Base-by-base conservation (phyloP, 2,797 vertebrate genomes). In the Pseudochaenichthys georgianus region DNA sequence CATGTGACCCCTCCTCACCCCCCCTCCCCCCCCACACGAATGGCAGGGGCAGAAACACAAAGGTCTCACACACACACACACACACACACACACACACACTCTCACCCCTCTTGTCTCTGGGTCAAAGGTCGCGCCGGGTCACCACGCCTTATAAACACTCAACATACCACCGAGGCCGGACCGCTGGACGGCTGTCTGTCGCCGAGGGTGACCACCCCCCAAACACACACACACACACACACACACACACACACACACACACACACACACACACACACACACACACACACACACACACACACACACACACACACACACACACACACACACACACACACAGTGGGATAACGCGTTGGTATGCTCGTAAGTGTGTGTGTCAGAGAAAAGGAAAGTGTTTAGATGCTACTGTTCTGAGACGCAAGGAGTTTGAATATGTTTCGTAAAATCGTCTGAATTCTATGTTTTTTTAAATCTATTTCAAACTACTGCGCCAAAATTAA, bases 81-180 rank as follows among this genome's bases (percentile, higher is more conserved):
- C 23, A 23, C 23, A 23, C 54, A 28, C 28, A 28, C 28, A 28
- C 28, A 28, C 28, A 28, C 28, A 28, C 53, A 46, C 72, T 10
- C 75, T 70, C 66, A 54, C 70, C 47, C 74, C 4, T 46, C 75
- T 84, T 88, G 83, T 80, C 65, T 48, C 13, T 0, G 77, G 92
- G 92, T 91, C 89, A 90, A 64, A 81, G 90, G 88, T 92, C 86
- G 89, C 62, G 55, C 57, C 23, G 83, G 92, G 93, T 93, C 92
- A 89, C 87, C 84, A 81, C 74, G 76, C 88, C 89, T 89, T 87
- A 83, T 90, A 90, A 92, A 93, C 93, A 91, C 91, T 91, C 76
- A 6, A 90, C 90, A 91, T 93, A 87, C 90, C 89, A 84, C 72
- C 79, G 41, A n/a, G 70, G 76, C 83, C 45, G 81, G 80, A 42